Evolutionary conservation across 2,888 invertebrate species (phyloP).

Genomic region (Spilosoma lubricipeda): DNA sequence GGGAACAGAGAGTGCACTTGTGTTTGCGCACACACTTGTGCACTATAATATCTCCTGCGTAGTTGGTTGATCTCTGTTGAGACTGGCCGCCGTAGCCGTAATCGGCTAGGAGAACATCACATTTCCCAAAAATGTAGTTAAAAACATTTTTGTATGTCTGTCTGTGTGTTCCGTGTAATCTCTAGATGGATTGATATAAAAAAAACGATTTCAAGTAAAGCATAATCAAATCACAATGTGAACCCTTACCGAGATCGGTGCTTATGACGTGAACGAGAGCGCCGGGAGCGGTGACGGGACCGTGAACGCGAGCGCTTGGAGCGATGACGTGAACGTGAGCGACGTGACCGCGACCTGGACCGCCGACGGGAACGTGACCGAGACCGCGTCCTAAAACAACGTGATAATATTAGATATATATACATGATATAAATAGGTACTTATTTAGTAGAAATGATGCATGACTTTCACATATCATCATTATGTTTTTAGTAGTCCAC

Average conservation of each 20-base stretch:
- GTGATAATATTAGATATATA: neutral
- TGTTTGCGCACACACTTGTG: too few species aligned
- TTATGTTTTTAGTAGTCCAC: too few species aligned
- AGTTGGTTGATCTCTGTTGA: too few species aligned
- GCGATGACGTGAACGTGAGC: conserved; percentile 86
- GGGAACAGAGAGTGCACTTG: too few species aligned
- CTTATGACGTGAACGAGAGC: conserved; percentile 85
- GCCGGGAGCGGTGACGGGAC: conserved; percentile 87
- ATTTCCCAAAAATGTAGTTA: too few species aligned
- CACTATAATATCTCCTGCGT: too few species aligned
- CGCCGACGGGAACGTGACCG: conserved; percentile 84
- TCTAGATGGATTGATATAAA: too few species aligned
- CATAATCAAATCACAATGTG: neutral
- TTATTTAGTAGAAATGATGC: neutral
- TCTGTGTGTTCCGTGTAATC: too few species aligned
- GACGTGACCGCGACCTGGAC: conserved; percentile 89
- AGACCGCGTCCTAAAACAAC: conserved; percentile 79
- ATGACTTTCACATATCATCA: neutral
- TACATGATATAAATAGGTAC: too few species aligned
- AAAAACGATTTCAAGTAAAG: neutral
- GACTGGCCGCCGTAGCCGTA: too few species aligned
- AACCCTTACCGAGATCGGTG: conserved; percentile 82
- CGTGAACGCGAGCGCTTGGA: conserved; percentile 85
- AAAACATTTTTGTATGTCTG: too few species aligned
- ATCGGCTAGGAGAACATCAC: too few species aligned